Conservation (phyloP, 92 coral and sea anemone species). For the Umimayanthus chanpuru region DNA sequence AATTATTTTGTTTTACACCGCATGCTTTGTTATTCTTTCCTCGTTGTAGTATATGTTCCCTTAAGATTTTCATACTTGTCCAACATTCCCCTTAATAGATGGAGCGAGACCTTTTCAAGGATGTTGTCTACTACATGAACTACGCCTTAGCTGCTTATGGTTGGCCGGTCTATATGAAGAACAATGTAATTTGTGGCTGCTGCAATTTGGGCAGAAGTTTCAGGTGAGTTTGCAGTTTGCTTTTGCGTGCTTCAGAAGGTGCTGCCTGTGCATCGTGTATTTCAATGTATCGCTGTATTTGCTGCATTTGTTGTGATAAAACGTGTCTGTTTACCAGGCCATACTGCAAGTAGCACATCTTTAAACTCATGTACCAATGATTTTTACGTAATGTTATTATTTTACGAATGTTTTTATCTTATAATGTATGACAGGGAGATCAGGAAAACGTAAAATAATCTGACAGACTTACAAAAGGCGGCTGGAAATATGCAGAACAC, state of each 20-base stretch:
- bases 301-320: background rate
- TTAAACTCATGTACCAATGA: too few species aligned
- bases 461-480: background rate
- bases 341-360: too few species aligned
- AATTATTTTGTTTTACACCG: background rate
- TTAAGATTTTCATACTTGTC: background rate
- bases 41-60: background rate
- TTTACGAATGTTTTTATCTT: background rate
- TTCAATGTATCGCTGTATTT: background rate
- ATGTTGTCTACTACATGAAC: conserved; percentile 92
- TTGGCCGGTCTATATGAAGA: conserved; percentile 97
- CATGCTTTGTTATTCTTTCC: background rate
- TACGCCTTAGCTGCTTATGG: conserved; percentile 97
- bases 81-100: conserved; percentile 45
- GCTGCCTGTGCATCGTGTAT: too few species aligned
- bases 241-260: background rate
- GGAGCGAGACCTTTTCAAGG: conserved; percentile 78
- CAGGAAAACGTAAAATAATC: background rate
- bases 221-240: conserved; percentile 56
- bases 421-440: background rate
- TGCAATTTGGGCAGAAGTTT: conserved; percentile 73
- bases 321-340: background rate
- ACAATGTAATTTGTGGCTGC: conserved; percentile 81
- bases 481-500: background rate
- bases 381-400: background rate